phyloP scores from a whole-genome alignment of 2,113 vertebrate species.

The Scatophagus argus region DNA sequence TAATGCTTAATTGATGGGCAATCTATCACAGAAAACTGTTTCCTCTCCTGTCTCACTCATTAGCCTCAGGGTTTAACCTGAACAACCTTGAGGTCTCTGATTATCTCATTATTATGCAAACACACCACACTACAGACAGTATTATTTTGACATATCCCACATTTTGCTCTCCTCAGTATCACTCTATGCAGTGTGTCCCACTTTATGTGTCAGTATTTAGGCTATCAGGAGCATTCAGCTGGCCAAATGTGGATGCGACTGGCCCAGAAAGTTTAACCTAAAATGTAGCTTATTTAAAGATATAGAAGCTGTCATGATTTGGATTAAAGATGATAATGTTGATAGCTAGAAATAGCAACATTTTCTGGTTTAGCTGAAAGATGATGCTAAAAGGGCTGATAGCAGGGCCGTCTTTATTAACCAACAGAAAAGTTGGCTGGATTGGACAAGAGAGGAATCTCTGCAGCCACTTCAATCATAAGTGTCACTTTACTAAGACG shows the following conservation, averaged over 20 bases:
- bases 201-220: slow-evolving; percentile 18
- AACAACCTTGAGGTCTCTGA: background rate
- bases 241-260: background rate
- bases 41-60: background rate
- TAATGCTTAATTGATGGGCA: background rate
- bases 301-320: background rate
- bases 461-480: background rate
- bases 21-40: background rate
- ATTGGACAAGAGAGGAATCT: background rate
- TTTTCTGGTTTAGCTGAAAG: background rate
- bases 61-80: background rate
- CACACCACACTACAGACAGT: background rate
- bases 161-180: background rate
- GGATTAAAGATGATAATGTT: background rate
- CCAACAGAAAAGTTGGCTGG: no score
- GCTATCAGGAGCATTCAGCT: background rate
- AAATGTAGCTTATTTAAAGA: background rate
- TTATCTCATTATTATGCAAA: background rate
- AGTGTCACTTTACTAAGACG: background rate
- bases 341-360: background rate
- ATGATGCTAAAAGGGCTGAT: background rate
- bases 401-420: background rate
- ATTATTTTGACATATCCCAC: background rate
- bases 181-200: slow-evolving; percentile 16
- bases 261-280: slow-evolving; percentile 8